Evolutionary conservation across 2,113 vertebrate genomes (phyloP).

Genomic region (Glaucidium brasilianum): DNA sequence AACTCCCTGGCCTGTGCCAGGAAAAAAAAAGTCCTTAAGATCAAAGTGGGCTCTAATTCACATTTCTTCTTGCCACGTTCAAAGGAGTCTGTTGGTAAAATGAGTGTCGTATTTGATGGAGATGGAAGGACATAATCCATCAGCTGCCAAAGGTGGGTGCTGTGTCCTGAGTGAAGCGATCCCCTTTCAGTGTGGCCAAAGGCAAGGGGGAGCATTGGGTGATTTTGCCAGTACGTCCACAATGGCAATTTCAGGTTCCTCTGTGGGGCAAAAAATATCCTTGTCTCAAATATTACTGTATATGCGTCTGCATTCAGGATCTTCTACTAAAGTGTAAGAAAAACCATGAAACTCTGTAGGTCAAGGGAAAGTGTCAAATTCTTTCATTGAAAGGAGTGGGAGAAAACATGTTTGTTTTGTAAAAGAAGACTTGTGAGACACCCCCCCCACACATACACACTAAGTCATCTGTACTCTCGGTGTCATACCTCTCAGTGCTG

Average conservation of each 20-base stretch:
- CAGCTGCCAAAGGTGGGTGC: background rate
- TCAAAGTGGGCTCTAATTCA: conserved; percentile 16
- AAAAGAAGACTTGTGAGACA: background rate
- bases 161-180: background rate
- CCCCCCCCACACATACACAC: rapidly evolving
- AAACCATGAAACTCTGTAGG: background rate
- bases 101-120: background rate
- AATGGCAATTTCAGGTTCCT: background rate
- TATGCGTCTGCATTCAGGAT: background rate
- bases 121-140: background rate
- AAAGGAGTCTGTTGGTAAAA: background rate
- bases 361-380: background rate
- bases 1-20: background rate
- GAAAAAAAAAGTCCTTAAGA: background rate
- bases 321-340: background rate
- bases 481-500: no score
- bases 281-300: background rate
- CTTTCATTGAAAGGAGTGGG: background rate
- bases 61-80: background rate
- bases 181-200: background rate
- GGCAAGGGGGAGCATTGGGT: background rate
- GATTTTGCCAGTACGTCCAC: background rate
- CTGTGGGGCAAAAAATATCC: background rate
- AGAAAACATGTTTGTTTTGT: background rate
- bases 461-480: background rate